These are phyloP conservation scores for Andrena bucephala DNA, from an alignment of 2,888 invertebrate species.

Conservation along the genomic window DNA sequence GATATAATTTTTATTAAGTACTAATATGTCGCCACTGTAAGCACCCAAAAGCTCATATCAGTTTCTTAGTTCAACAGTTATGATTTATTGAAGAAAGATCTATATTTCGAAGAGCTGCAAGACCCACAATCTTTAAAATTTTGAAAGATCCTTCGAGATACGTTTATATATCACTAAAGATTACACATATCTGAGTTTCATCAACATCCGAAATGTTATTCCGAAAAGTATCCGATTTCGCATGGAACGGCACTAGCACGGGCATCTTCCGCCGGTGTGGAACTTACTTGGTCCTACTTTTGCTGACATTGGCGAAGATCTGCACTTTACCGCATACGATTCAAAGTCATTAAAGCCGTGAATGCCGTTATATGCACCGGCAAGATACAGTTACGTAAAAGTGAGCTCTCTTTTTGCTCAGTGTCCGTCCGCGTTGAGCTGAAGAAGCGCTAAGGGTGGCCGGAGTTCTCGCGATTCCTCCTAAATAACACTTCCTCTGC, in stretches of 20 bases:
- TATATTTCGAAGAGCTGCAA: too few species aligned
- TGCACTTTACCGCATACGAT: slow-evolving; percentile 17
- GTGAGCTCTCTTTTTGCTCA: slow-evolving; percentile 29
- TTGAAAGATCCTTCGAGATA: too few species aligned
- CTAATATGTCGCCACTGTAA: too few species aligned
- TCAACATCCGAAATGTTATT: too few species aligned
- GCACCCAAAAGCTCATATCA: too few species aligned
- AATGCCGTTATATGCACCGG: slow-evolving; percentile 59
- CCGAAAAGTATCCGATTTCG: too few species aligned
- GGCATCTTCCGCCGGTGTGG: slow-evolving; percentile 63
- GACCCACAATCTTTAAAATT: too few species aligned
- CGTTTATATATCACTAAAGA: too few species aligned
- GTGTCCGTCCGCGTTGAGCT: slow-evolving; percentile 5
- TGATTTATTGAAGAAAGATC: too few species aligned
- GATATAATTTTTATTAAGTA: too few species aligned
- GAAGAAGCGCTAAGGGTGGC: slow-evolving; percentile 4
- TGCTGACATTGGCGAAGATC: slow-evolving; percentile 9
- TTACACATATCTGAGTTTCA: too few species aligned
- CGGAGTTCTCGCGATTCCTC: neutral
- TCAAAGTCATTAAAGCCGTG: slow-evolving; percentile 61
- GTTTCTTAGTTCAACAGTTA: too few species aligned
- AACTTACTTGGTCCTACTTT: slow-evolving; percentile 37
- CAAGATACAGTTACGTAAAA: slow-evolving; percentile 57
- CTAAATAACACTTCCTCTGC: neutral
- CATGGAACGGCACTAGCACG: neutral